Percentiles rank a stretch among this genome's conserved stretches.
Conservation (phyloP, 2,888 invertebrate genomes). For the Opisthograptis luteolata region DNA sequence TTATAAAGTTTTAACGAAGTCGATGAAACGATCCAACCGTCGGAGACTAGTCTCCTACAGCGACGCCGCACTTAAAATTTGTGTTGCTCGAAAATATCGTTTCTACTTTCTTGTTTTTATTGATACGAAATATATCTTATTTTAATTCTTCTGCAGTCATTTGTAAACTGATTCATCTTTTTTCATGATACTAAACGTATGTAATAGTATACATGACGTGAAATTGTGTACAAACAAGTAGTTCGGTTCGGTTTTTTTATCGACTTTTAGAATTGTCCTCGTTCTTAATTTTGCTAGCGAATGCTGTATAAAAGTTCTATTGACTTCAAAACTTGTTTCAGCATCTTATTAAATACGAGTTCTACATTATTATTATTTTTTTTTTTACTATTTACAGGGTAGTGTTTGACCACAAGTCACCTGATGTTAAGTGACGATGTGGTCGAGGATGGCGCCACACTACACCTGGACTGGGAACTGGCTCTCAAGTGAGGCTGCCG, state of each 20-base stretch:
- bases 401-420: too few relatives aligned
- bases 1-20: conserved; percentile 64
- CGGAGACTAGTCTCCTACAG: neutral
- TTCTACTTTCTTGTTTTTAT: conserved; percentile 1
- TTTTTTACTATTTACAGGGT: too few relatives aligned
- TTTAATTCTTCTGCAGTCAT: conserved; percentile 11
- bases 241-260: conserved; percentile 18
- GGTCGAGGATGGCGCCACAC: too few relatives aligned
- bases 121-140: neutral
- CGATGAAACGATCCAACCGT: conserved; percentile 37
- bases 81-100: conserved; percentile 10
- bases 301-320: too few relatives aligned
- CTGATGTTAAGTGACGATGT: too few relatives aligned
- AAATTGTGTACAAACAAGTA: conserved; percentile 9
- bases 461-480: too few relatives aligned
- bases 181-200: conserved; percentile 6
- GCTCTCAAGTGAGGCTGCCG: too few relatives aligned
- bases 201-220: conserved; percentile 6
- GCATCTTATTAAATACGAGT: too few relatives aligned
- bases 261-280: too few relatives aligned
- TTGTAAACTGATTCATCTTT: conserved; percentile 16
- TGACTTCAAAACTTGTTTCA: too few relatives aligned
- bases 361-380: too few relatives aligned
- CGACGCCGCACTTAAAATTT: conserved; percentile 9
- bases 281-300: too few relatives aligned